Percentiles rank a stretch among this genome's conserved stretches.
Conservation (phyloP, 2,797 vertebrate species). For the Euthynnus affinis region DNA sequence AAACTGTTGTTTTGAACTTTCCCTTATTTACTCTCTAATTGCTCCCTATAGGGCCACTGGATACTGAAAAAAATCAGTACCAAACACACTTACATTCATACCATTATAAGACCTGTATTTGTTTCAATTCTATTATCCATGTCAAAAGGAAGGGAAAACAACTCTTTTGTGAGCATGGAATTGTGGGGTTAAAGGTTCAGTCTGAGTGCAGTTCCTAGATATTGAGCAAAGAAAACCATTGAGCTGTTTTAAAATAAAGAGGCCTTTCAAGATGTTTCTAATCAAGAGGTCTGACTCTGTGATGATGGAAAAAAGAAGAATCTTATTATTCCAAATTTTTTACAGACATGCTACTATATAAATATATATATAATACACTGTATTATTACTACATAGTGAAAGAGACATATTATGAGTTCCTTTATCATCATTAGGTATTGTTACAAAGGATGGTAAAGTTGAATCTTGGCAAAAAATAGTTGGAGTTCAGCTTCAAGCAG, state of each 20-base stretch:
- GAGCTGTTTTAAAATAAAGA: neutral
- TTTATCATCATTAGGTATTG: conserved; percentile 36
- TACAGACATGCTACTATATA: no score
- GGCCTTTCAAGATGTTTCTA: no score
- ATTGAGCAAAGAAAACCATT: neutral
- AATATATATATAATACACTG: no score
- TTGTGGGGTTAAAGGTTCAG: neutral
- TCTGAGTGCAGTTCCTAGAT: neutral
- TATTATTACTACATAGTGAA: neutral
- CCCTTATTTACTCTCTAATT: neutral
- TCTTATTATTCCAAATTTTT: conserved; percentile 11
- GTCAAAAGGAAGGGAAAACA: neutral
- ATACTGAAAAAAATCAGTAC: neutral
- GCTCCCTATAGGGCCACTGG: no score
- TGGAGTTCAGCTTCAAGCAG: conserved; percentile 32
- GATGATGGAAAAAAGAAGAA: neutral
- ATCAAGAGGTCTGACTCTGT: no score
- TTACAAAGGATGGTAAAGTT: conserved; percentile 23
- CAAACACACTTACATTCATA: neutral
- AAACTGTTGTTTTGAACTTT: neutral
- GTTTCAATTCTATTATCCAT: no score
- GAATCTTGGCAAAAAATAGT: conserved; percentile 22
- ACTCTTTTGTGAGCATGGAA: neutral
- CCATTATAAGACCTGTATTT: no score
- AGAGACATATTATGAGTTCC: conserved; percentile 20